Evolutionary conservation across 2,888 invertebrate genomes (phyloP).

Genomic region (Ormyrus thymus): DNA sequence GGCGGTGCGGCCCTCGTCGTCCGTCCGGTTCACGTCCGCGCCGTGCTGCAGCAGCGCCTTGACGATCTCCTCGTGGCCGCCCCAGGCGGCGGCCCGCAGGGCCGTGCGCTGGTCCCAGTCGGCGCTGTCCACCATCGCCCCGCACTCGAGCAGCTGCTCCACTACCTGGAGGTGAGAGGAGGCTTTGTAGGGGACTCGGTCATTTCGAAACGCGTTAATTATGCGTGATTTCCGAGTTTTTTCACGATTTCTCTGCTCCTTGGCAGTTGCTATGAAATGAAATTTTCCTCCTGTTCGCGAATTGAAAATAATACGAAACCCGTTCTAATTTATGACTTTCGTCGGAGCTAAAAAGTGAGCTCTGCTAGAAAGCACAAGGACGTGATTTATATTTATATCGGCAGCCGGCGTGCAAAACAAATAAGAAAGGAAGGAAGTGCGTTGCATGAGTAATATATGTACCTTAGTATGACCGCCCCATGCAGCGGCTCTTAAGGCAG

Average conservation of each 20-base stretch:
- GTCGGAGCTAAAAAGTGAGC: neutral
- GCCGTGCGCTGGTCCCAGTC: constrained; percentile 93
- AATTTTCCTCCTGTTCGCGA: too few species aligned
- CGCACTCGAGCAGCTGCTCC: constrained; percentile 84
- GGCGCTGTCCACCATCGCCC: constrained; percentile 90
- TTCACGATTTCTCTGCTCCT: too few species aligned
- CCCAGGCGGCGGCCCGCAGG: constrained; percentile 93
- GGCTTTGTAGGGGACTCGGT: too few species aligned
- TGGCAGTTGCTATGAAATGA: too few species aligned
- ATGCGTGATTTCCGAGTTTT: too few species aligned
- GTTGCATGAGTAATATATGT: constrained; percentile 24
- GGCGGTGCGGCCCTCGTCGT: constrained; percentile 93
- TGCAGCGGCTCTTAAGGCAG: constrained; percentile 91
- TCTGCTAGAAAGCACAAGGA: neutral
- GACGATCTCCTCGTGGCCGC: constrained; percentile 91
- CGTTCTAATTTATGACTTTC: too few species aligned
- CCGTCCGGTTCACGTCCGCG: constrained; percentile 88
- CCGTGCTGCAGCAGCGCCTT: constrained; percentile 85
- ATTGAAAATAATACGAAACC: too few species aligned
- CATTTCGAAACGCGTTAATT: too few species aligned
- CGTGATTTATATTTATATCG: too few species aligned
- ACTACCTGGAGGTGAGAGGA: constrained; percentile 81
- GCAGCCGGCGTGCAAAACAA: too few species aligned
- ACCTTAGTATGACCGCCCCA: constrained; percentile 96
- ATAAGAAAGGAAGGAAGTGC: too few species aligned